Evolutionary conservation across 2,888 invertebrate species (phyloP), one percentile per base, ranked within the genome.

Genomic region (Pyrochroa serraticornis): DNA sequence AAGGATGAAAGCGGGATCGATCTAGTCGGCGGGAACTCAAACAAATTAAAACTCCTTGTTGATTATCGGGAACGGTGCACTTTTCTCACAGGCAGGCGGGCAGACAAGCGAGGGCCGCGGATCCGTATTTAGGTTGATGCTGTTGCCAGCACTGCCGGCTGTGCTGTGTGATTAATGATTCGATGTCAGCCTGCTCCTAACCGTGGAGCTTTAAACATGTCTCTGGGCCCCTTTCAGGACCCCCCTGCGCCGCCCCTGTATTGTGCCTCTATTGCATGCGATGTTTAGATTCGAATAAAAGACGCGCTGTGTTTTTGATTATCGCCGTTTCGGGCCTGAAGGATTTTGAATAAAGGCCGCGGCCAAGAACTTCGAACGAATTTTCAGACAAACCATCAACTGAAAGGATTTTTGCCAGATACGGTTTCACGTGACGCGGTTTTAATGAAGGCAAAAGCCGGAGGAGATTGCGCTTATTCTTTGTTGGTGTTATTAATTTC

Each of bases 81-180:
- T 76, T 75, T 76, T 76, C 75, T 75, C 75, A 73, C 71, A 72
- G 67, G 63, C 46, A 50, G 48, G 50, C 60, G 53, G 62, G 63
- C 63, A 55, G 63, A 62, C 61, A 58, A 47, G 60, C 64, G 68
- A 70, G 71, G 68, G 71, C 71, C 71, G 72, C 72, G 73, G 71
- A 76, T 77, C 75, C 73, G 75, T 75, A 77, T 77, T 77, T 76
- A 75, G 76, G 75, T 72, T 74, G 75, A 73, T 74, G 76, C 75
- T 74, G 77, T 74, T 75, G 75, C 74, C 76, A 74, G 72, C 73
- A 72, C 69, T 72, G 77, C 77, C 78, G 78, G 77, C 78, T 78
- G 78, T 74, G 77, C 74, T 74, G 68, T 72, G 75, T 79, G 79
- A 79, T 79, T 79, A 79, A 79, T 79, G 79, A 79, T 79, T 64